Conservation (phyloP, 2,888 invertebrate genomes). For the Fragum sueziense region DNA sequence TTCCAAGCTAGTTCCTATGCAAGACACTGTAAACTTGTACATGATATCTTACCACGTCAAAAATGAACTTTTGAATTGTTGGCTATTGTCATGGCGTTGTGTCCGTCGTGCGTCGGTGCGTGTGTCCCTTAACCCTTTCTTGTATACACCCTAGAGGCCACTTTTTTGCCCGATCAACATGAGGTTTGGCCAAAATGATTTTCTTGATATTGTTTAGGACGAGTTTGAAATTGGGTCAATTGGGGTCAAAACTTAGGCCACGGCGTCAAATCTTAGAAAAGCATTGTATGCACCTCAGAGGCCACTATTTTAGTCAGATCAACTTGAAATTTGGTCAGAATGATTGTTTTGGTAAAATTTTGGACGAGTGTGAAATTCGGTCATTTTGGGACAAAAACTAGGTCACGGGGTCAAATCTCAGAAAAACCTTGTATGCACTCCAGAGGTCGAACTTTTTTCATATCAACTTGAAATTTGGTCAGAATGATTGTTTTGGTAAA, state of each 20-base stretch:
- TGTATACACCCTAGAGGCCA: no score
- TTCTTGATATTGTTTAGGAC: no score
- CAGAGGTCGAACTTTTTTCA: neutral
- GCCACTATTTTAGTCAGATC: neutral
- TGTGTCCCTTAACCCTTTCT: neutral
- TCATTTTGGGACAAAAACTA: neutral
- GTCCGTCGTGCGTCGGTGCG: neutral
- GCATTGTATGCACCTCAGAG: neutral
- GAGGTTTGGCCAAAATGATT: no score
- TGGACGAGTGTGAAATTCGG: neutral
- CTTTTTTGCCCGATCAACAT: no score
- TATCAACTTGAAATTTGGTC: neutral
- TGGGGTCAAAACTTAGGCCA: no score
- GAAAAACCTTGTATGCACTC: neutral
- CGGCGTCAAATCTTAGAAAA: neutral
- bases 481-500: neutral
- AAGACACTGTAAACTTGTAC: no score
- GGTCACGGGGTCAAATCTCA: neutral
- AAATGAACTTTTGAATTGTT: no score
- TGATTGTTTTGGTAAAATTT: neutral
- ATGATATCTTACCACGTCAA: no score
- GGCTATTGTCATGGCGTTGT: neutral
- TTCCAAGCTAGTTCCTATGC: no score
- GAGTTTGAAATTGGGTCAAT: no score
- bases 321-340: neutral